Conservation (phyloP, 2,888 invertebrate species). For the Philereme vetulata region DNA sequence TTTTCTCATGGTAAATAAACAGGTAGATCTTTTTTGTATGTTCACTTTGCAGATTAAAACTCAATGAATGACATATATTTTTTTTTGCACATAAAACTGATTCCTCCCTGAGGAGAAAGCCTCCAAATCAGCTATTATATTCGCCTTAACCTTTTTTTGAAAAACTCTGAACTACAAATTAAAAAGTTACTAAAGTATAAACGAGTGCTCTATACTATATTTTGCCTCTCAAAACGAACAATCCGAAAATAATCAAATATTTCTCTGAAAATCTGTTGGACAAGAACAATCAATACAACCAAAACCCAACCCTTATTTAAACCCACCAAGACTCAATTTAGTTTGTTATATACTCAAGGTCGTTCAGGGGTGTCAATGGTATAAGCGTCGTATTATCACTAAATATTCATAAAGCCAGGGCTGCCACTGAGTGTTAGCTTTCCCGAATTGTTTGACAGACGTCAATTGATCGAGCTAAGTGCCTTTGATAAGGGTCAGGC, state of each 20-base stretch:
- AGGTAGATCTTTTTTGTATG: too few species aligned
- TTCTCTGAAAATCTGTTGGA: conserved; percentile 12
- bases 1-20: too few species aligned
- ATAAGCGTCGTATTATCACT: conserved; percentile 19
- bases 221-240: neutral
- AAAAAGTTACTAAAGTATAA: too few species aligned
- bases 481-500: conserved; percentile 25
- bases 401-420: conserved; percentile 40
- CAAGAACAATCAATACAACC: neutral
- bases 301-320: conserved; percentile 1
- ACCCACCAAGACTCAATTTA: conserved; percentile 4
- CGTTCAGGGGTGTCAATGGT: conserved; percentile 13
- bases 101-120: too few species aligned
- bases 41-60: too few species aligned
- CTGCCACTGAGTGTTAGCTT: conserved; percentile 21
- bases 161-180: too few species aligned
- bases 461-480: conserved; percentile 18
- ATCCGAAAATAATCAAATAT: conserved; percentile 17
- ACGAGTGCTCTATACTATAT: neutral
- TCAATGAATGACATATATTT: too few species aligned
- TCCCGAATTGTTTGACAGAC: conserved; percentile 28
- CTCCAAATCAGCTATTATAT: too few species aligned
- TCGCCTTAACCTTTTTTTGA: too few species aligned
- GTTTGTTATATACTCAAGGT: conserved; percentile 6
- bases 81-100: too few species aligned